A percentile compares a stretch with the other conserved stretches of the same genome.
Conservation (phyloP, 1,140 invertebrate species). For the Zaprionus africanus region DNA sequence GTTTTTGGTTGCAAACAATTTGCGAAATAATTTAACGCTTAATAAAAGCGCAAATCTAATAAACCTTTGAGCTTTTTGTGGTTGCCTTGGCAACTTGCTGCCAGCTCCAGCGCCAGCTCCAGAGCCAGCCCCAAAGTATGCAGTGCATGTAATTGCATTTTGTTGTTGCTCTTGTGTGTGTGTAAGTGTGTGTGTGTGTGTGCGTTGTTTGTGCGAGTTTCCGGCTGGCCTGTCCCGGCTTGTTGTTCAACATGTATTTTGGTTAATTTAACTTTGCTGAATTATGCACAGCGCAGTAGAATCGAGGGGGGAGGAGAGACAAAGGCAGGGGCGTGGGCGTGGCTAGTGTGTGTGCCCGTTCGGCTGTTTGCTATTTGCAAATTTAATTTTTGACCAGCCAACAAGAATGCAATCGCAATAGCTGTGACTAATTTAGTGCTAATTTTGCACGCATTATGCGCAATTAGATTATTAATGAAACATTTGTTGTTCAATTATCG, state of each 20-base stretch:
- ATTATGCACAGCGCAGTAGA: constrained; percentile 62
- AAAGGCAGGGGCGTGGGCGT: neutral
- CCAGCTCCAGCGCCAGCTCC: constrained; percentile 34
- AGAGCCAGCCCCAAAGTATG: constrained; percentile 65
- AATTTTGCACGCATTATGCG: constrained; percentile 78
- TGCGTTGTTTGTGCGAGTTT: constrained; percentile 40
- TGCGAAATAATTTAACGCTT: constrained; percentile 82
- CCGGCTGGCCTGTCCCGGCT: constrained; percentile 37
- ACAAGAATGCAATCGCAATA: constrained; percentile 48
- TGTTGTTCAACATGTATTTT: constrained; percentile 72
- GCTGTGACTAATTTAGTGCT: constrained; percentile 79
- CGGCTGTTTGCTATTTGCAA: constrained; percentile 49
- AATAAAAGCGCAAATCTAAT: constrained; percentile 81
- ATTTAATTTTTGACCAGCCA: constrained; percentile 63
- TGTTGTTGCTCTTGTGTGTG: constrained; percentile 34
- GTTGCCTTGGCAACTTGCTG: constrained; percentile 38
- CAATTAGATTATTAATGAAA: constrained; percentile 82
- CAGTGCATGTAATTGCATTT: constrained; percentile 78
- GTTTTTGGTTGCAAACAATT: constrained; percentile 73
- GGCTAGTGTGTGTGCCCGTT: constrained; percentile 5
- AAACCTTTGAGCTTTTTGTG: constrained; percentile 80
- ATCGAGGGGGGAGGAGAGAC: neutral
- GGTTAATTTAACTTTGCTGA: constrained; percentile 81
- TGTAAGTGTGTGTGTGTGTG: constrained; percentile 21
- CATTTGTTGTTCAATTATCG: constrained; percentile 77